phyloP scores from a whole-genome alignment of 2,113 vertebrate genomes.

The Thomomys bottae region DNA sequence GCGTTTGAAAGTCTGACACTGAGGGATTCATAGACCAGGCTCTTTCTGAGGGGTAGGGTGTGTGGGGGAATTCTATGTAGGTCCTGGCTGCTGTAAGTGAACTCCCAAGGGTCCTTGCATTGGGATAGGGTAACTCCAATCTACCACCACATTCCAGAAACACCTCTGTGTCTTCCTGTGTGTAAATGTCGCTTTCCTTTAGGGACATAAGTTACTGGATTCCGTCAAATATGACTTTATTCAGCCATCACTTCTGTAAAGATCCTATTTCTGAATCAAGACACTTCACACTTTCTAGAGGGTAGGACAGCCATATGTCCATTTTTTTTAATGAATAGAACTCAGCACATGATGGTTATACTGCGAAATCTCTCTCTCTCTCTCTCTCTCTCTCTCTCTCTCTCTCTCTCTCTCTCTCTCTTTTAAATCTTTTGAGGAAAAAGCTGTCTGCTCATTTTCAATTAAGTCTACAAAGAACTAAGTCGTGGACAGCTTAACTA shows the following conservation, averaged over 20 bases:
- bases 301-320: neutral
- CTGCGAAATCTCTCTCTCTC: too few species aligned
- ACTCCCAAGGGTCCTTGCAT: neutral
- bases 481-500: neutral
- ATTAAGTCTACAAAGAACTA: neutral
- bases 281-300: too few species aligned
- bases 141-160: neutral
- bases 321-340: neutral
- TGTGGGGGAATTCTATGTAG: too few species aligned
- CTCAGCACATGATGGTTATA: neutral
- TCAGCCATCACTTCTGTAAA: neutral
- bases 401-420: too few species aligned
- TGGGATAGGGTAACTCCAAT: neutral
- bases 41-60: neutral
- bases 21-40: neutral
- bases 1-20: neutral
- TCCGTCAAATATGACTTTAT: neutral
- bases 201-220: neutral
- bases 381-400: too few species aligned
- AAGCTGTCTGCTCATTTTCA: neutral
- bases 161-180: neutral
- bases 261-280: neutral
- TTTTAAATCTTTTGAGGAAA: neutral
- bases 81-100: neutral
- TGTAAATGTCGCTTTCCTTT: neutral